Evolutionary conservation across 1,140 invertebrate genomes (phyloP).

Genomic region (Drosophila repleta): DNA sequence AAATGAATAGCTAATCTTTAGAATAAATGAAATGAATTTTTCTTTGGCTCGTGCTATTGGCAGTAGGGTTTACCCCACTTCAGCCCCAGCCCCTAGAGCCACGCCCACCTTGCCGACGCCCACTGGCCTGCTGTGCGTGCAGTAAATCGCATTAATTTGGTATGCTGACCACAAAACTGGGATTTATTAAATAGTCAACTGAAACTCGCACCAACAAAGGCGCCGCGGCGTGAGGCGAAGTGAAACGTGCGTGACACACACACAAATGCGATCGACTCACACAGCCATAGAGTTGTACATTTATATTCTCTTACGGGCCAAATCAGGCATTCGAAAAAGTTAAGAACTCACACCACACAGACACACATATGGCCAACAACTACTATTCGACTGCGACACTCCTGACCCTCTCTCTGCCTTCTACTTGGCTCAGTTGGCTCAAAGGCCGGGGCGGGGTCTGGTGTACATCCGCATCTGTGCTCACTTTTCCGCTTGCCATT

Average conservation of each 20-base stretch:
- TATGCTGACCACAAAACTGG: constrained; percentile 80
- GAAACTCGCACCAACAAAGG: constrained; percentile 44
- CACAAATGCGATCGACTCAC: constrained; percentile 59
- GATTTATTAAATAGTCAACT: constrained; percentile 80
- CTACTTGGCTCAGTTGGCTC: not conserved
- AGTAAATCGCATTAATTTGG: constrained; percentile 81
- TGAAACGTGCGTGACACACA: constrained; percentile 70
- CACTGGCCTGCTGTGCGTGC: constrained; percentile 35
- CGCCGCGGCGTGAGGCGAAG: constrained; percentile 22
- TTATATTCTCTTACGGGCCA: constrained; percentile 19
- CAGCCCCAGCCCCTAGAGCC: not conserved
- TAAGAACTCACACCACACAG: constrained; percentile 44
- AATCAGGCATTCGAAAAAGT: constrained; percentile 58
- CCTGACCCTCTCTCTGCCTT: constrained; percentile 40
- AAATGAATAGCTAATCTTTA: constrained; percentile 81
- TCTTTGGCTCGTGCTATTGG: constrained; percentile 49
- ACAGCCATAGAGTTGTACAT: constrained; percentile 2
- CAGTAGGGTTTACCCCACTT: too few relatives aligned
- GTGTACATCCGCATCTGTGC: constrained; percentile 38
- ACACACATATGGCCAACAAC: constrained; percentile 1
- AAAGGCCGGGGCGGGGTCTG: not conserved
- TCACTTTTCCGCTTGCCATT: constrained; percentile 59
- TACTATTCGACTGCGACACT: constrained; percentile 31
- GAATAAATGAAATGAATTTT: constrained; percentile 81
- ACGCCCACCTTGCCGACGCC: not conserved